Base-by-base conservation (phyloP, 2,113 vertebrate genomes). In the Motacilla tschutschensis region DNA sequence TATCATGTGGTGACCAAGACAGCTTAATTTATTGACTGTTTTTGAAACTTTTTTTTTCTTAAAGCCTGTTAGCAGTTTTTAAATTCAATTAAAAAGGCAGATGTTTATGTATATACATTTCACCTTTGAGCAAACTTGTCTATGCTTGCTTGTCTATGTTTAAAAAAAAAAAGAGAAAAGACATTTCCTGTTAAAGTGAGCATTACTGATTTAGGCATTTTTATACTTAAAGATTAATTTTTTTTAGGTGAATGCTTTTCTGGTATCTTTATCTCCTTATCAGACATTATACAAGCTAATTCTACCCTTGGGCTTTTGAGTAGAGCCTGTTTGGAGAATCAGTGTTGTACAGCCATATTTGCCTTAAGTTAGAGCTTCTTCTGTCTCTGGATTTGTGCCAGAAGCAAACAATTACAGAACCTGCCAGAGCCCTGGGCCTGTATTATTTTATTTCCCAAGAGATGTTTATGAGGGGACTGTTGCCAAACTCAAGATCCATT, bases 401-500 rank as follows among this genome's bases (percentile, higher is more conserved):
- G 83, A 89, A 93, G 77, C 87, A 91, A 96, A 96, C 62, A 86
- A 79, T 95, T 95, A 89, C 5, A 87, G 93, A 95, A 88, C 76
- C 83, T 85, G 60, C 87, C 90, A 90, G 91, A 87, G 47, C 93
- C 83, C 51, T 95, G 73, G 79, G 47, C 69, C 87, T 94, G 74
- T 78, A 65, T 93, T 93, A 79, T 92, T 93, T 96, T 91, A 94
- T 96, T 96, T 97, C 94, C 87, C 93, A 12, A 41, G 93, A 92
- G 94, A 79, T 65, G 33, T 87, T 88, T 78, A 79, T 55, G 73
- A 53, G 71, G 71, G 80, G 43, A 88, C 54, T 82, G 44, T 75
- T 96, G 97, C 94, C 95, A 95, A 88, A 93, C 75, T 89, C 81
- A 80, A 88, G 92, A 94, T 86, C 87, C 74, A 89, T 96, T 95